These are phyloP conservation scores for Clamator glandarius DNA, from an alignment of 2,797 vertebrate genomes.

Conservation along the genomic window DNA sequence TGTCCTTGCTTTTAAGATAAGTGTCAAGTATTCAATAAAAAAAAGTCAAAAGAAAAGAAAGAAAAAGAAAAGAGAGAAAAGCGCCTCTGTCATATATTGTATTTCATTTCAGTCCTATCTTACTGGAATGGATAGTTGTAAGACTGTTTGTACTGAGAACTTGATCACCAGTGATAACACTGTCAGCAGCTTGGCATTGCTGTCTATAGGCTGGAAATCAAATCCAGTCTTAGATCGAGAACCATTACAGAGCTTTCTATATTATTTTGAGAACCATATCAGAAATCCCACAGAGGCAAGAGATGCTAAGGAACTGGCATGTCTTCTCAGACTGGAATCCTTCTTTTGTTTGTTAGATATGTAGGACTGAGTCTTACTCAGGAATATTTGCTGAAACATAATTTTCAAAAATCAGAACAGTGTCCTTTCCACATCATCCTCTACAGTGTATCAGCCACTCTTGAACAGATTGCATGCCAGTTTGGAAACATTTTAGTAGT, in stretches of 20 bases:
- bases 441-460: slow-evolving; percentile 1
- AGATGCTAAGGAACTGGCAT: not conserved
- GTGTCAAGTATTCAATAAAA: not conserved
- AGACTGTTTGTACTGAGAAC: not conserved
- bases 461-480: slow-evolving; percentile 42
- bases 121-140: not conserved
- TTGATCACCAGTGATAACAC: not conserved
- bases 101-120: slow-evolving; percentile 39
- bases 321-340: not conserved
- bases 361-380: not conserved
- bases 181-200: slow-evolving; percentile 33
- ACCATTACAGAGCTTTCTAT: not conserved
- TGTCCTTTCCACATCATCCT: not conserved
- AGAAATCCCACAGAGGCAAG: not conserved
- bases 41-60: not conserved
- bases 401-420: not conserved
- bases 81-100: not conserved
- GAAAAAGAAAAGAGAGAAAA: not conserved
- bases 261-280: not conserved
- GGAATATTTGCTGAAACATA: not conserved
- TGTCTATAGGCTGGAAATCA: slow-evolving; percentile 31
- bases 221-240: not conserved
- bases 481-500: slow-evolving; percentile 38
- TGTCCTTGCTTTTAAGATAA: slow-evolving; percentile 14
- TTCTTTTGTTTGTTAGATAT: not conserved